Base-by-base conservation (phyloP, 1,140 invertebrate species). In the Saccostrea glomerata region DNA sequence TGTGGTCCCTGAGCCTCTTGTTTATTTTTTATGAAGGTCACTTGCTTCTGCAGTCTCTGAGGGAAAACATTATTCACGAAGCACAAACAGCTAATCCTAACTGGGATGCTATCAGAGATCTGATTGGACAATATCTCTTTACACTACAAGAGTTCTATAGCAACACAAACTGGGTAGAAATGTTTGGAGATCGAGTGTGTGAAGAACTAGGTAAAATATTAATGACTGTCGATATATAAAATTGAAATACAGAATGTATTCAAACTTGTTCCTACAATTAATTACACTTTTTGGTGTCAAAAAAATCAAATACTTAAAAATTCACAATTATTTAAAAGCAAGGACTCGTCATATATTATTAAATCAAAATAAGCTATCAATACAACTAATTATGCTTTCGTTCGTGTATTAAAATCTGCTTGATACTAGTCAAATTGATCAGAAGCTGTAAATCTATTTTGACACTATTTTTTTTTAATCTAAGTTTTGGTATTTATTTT, bases 111-210 rank as follows among this genome's bases (percentile, higher is more conserved):
- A 23, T 58, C 11, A 85, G 84, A 85, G 30, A 85, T 58, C 13
- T 60, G 56, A 85, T 85, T 60, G 84, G 84, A 0, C 11, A 85
- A 63, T 58, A 58, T 85, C 15, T 85, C 23, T 85, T 60, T 66
- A 85, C 56, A 63, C 17, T 85, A 7, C 84, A 85, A 66, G 30
- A 60, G 84, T 85, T 85, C 17, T 85, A 85, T 56, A 85, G 84
- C 55, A 85, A 85, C 56, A 85, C 84, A 36, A 85, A 85, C 58
- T 85, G 84, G 84, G 84, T 85, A 12, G 58, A 63, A 90, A 60
- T 85, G 58, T 85, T 60, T 63, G 84, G 84, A 20, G 11, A 85
- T 36, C 47, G 47, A n/a, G 55, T 63, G 5, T 60, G 56, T 30
- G n/a, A 36, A 6, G 84, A 85, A 30, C 17, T 85, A 60, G 84